These are phyloP conservation scores for Pachycephus smyrnensis DNA, from an alignment of 2,888 invertebrate genomes.

Conservation along the genomic window DNA sequence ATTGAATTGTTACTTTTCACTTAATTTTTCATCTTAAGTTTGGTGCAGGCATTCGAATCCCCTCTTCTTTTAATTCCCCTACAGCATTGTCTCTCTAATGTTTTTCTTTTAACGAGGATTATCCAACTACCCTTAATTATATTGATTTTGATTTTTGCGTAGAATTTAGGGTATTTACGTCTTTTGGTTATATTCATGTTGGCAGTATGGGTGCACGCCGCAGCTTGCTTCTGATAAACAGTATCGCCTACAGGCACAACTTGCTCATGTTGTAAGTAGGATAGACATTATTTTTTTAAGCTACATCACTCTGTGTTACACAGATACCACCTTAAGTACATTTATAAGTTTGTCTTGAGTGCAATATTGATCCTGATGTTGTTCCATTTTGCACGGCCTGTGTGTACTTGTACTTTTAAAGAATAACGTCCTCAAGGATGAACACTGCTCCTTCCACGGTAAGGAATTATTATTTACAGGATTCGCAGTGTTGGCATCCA, in stretches of 20 bases:
- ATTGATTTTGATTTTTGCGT: slow-evolving; percentile 68
- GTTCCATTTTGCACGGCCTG: too few species aligned
- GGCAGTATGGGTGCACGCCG: slow-evolving; percentile 74
- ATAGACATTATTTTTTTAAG: slow-evolving; percentile 53
- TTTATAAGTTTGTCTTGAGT: too few species aligned
- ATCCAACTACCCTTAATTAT: slow-evolving; percentile 48
- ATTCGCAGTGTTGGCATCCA: too few species aligned
- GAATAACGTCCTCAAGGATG: too few species aligned
- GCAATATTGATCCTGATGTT: too few species aligned
- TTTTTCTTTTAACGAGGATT: slow-evolving; percentile 33
- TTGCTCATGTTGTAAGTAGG: slow-evolving; percentile 78
- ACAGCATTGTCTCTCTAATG: slow-evolving; percentile 15
- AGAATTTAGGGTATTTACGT: slow-evolving; percentile 59
- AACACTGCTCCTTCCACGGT: too few species aligned
- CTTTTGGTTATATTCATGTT: slow-evolving; percentile 65
- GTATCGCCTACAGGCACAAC: slow-evolving; percentile 78
- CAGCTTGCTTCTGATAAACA: slow-evolving; percentile 80
- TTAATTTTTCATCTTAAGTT: slow-evolving; percentile 33
- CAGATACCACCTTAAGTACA: too few species aligned
- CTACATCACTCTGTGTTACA: too few species aligned
- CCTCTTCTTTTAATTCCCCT: slow-evolving; percentile 17
- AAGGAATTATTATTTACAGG: too few species aligned
- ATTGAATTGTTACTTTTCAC: slow-evolving; percentile 23
- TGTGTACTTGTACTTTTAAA: too few species aligned
- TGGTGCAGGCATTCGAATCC: slow-evolving; percentile 19